phyloP scores from a whole-genome alignment of 2,888 invertebrate species.

The Salticus scenicus region DNA sequence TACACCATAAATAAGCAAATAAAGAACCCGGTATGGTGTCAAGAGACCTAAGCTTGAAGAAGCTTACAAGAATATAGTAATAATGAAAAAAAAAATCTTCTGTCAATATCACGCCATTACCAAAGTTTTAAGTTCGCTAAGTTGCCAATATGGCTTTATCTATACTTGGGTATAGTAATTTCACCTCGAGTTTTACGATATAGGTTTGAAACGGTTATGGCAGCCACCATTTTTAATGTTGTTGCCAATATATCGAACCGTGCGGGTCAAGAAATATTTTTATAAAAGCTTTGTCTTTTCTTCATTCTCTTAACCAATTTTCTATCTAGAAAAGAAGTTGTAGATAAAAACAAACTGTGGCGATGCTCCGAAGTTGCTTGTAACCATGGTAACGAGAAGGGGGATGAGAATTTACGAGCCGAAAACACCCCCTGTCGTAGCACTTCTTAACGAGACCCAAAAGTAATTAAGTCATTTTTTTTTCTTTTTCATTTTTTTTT shows the following conservation, averaged over 20 bases:
- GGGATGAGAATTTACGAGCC: conserved; percentile 58
- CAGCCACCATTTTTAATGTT: conserved; percentile 35
- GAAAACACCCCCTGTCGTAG: conserved; percentile 22
- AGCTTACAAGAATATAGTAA: neutral
- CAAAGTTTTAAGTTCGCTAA: conserved; percentile 66
- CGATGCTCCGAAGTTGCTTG: conserved; percentile 28
- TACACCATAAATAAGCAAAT: conserved; percentile 55
- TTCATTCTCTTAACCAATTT: conserved; percentile 51
- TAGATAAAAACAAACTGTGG: conserved; percentile 32
- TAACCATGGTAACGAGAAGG: conserved; percentile 32
- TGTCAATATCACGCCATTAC: conserved; percentile 67
- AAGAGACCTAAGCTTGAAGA: neutral
- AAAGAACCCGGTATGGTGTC: conserved; percentile 27
- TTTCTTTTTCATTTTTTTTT: conserved; percentile 33
- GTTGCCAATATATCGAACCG: conserved; percentile 53
- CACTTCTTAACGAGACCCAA: conserved; percentile 54
- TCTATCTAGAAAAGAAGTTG: conserved; percentile 51
- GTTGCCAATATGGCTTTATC: conserved; percentile 66
- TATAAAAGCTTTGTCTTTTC: conserved; percentile 57
- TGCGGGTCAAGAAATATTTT: conserved; percentile 58
- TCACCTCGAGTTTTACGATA: conserved; percentile 62
- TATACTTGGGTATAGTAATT: conserved; percentile 59
- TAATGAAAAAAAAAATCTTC: conserved; percentile 7
- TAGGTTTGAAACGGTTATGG: conserved; percentile 33
- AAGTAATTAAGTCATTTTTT: conserved; percentile 65